Evolutionary conservation across 2,113 vertebrate species (phyloP), one percentile per base, ranked within the genome.

Genomic region (Acrocephalus kingi): DNA sequence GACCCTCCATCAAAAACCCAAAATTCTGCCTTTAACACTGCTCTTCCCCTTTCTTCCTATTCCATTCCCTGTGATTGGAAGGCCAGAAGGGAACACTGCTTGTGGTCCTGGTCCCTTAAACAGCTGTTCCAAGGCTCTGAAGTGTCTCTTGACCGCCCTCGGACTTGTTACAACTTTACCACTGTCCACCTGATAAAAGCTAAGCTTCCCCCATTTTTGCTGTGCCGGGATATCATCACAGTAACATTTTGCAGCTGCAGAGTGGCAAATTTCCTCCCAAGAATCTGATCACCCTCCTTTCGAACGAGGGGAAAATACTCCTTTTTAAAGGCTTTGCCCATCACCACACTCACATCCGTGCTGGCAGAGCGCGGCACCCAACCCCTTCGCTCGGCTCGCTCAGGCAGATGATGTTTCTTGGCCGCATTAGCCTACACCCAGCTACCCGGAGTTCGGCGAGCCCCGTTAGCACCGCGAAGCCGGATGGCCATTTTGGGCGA

Each of bases 351-450:
- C 30, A 5, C 55, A 8, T 3, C 46, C 6, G 43, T 0, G 73
- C 78, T 0, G 49, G 31, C 21, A 8, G 28, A 11, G 83, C 51
- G 2, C 33, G 17, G 55, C 41, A 19, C 55, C 33, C 41, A 25
- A 28, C 8, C 10, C 19, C 75, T 7, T 5, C 23, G 19, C 72
- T 12, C 30, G 45, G 52, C 43, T 39, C 18, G 4, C 37, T 41
- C 46, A 2, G 11, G 6, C 14, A 15, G 49, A 17, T 2, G 6
- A 6, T 3, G 59, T 11, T 33, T 18, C 39, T 5, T 1, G 28
- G 7, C 1, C 5, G 66, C 55, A 30, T 0, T 0, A 2, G 14
- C 10, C 5, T 1, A 7, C 39, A 0, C 1, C 1, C 21, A 0
- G 30, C 10, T 16, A 22, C 2, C 25, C 5, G 33, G 12, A 6